Evolutionary conservation across 2,888 invertebrate species (phyloP).

Genomic region (Amphipyra tragopoginis): DNA sequence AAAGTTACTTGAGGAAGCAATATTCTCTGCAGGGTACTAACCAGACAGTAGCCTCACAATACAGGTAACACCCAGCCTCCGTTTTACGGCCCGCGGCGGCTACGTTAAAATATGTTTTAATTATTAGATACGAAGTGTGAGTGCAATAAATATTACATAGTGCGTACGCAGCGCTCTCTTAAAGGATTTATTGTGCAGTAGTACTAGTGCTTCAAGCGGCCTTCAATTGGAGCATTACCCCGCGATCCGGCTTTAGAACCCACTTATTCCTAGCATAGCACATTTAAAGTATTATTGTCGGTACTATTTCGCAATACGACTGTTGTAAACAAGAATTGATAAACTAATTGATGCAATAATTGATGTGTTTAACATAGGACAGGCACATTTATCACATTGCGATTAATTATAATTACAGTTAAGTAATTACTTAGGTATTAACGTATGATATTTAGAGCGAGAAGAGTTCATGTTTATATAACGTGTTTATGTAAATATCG

Average conservation of each 20-base stretch:
- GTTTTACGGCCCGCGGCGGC: conserved; percentile 54
- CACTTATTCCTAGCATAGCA: conserved; percentile 39
- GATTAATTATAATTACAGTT: not conserved
- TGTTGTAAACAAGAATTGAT: conserved; percentile 13
- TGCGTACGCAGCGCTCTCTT: conserved; percentile 59
- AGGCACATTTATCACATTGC: conserved; percentile 9
- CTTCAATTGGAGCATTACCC: conserved; percentile 68
- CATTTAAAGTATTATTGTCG: conserved; percentile 32
- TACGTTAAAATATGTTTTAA: conserved; percentile 73
- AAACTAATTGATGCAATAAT: conserved; percentile 3
- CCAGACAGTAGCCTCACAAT: conserved; percentile 37
- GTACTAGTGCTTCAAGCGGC: conserved; percentile 64
- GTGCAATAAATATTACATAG: conserved; percentile 67
- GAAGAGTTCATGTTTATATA: conserved; percentile 34
- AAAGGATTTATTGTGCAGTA: conserved; percentile 74
- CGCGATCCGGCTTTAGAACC: conserved; percentile 47
- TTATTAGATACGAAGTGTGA: conserved; percentile 72
- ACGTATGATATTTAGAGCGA: conserved; percentile 5
- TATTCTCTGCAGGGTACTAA: conserved; percentile 40
- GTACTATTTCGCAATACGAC: conserved; percentile 19
- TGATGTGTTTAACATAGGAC: conserved; percentile 5
- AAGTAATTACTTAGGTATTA: not conserved
- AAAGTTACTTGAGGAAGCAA: conserved; percentile 40
- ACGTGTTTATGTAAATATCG: conserved; percentile 31
- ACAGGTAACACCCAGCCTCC: conserved; percentile 45